These are phyloP conservation scores for Drosophila erecta DNA, from an alignment of 1,140 invertebrate genomes.

Conservation along the genomic window DNA sequence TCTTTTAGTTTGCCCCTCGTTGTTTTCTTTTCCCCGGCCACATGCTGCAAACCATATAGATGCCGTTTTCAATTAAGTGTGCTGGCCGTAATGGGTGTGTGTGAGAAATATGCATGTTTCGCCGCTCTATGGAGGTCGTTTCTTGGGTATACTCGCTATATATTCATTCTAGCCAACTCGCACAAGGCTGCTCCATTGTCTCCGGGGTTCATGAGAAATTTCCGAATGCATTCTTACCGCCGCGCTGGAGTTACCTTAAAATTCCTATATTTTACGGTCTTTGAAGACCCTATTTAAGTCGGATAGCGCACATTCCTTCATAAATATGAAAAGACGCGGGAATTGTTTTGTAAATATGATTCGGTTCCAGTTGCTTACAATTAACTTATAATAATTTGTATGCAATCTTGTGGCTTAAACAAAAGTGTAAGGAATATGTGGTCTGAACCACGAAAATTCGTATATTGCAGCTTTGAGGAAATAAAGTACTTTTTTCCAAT, in stretches of 20 bases:
- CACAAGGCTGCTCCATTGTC: conserved; percentile 45
- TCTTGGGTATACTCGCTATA: conserved; percentile 10
- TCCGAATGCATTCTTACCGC: conserved; percentile 33
- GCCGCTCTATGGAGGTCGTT: conserved; percentile 52
- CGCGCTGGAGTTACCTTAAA: conserved; percentile 22
- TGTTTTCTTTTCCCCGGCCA: conserved; percentile 22
- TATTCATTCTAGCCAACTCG: conserved; percentile 19
- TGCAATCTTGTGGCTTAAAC: no score
- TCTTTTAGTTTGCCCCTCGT: conserved; percentile 42
- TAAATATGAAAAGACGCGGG: conserved; percentile 26
- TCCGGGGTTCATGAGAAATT: conserved; percentile 31
- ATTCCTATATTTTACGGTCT: conserved; percentile 40
- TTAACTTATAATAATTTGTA: no score
- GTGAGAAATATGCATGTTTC: conserved; percentile 57
- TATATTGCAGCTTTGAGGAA: no score
- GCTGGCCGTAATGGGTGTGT: conserved; percentile 40
- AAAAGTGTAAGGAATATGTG: no score
- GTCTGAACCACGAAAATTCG: no score
- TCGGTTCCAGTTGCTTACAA: not conserved
- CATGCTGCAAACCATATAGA: conserved; percentile 4
- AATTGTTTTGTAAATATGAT: conserved; percentile 1
- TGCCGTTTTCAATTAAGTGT: conserved; percentile 61
- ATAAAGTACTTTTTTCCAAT: no score
- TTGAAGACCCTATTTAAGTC: conserved; percentile 19
- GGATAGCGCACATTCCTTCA: conserved; percentile 19